Evolutionary conservation across 2,888 invertebrate genomes (phyloP).

Genomic region (Cheilosia vulpina): DNA sequence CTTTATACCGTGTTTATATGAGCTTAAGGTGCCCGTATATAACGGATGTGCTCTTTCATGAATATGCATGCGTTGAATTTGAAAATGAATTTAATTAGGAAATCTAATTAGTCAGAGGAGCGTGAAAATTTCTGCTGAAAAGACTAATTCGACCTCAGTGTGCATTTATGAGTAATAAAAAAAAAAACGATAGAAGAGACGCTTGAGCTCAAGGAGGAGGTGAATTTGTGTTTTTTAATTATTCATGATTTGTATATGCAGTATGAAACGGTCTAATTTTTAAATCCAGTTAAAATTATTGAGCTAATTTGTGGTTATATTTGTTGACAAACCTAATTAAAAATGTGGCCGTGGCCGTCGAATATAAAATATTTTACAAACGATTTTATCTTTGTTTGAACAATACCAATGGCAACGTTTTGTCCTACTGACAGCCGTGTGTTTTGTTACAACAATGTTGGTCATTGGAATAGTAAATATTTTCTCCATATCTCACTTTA

Average conservation of each 20-base stretch:
- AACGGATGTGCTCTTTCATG: conserved; percentile 76
- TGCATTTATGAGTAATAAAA: conserved; percentile 48
- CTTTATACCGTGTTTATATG: conserved; percentile 17
- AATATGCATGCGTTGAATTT: conserved; percentile 76
- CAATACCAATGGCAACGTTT: too few species aligned
- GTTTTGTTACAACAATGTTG: too few species aligned
- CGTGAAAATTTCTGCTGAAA: conserved; percentile 79
- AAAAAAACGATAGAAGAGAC: conserved; percentile 23
- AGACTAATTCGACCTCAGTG: conserved; percentile 74
- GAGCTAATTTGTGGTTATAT: conserved; percentile 39
- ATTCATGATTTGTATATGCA: conserved; percentile 27
- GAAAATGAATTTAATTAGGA: conserved; percentile 82
- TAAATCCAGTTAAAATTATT: conserved; percentile 32
- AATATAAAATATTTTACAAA: too few species aligned
- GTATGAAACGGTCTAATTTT: neutral
- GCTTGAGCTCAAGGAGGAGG: neutral
- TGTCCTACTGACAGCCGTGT: too few species aligned
- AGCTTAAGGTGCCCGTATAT: conserved; percentile 30
- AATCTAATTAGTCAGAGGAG: conserved; percentile 84
- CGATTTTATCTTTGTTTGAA: too few species aligned
- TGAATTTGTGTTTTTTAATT: conserved; percentile 27
- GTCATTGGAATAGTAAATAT: too few species aligned
- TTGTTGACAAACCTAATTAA: too few species aligned
- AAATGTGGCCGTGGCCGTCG: too few species aligned
- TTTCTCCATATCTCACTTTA: too few species aligned